phyloP scores from a whole-genome alignment of 2,797 vertebrate species.

The Adelosebastes latens region DNA sequence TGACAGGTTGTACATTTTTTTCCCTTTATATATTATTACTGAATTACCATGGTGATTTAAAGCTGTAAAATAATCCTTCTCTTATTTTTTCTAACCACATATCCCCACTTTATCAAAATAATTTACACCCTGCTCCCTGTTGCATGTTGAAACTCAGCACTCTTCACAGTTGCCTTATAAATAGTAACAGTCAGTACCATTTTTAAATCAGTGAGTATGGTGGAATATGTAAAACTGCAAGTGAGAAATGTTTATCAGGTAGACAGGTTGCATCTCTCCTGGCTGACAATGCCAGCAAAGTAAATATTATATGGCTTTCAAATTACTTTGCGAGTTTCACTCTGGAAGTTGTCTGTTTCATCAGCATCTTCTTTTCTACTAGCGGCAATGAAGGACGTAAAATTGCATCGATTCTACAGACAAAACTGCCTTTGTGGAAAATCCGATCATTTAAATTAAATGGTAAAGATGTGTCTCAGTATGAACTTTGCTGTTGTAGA shows the following conservation, averaged over 20 bases:
- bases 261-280: background rate
- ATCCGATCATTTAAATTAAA: background rate
- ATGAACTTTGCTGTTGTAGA: background rate
- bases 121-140: background rate
- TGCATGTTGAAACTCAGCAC: background rate
- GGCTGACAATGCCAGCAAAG: background rate
- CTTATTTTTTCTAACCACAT: background rate
- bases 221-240: background rate
- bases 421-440: background rate
- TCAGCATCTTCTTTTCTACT: background rate
- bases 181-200: background rate
- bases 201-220: background rate
- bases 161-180: background rate
- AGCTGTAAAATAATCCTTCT: background rate
- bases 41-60: background rate
- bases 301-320: background rate
- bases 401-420: background rate
- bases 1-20: background rate
- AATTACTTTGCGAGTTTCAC: background rate
- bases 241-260: background rate
- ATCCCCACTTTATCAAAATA: background rate
- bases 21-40: background rate
- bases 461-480: background rate
- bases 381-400: no score
- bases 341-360: background rate